Base-by-base conservation (phyloP, 2,888 invertebrate genomes). In the Phaonia tiefii region DNA sequence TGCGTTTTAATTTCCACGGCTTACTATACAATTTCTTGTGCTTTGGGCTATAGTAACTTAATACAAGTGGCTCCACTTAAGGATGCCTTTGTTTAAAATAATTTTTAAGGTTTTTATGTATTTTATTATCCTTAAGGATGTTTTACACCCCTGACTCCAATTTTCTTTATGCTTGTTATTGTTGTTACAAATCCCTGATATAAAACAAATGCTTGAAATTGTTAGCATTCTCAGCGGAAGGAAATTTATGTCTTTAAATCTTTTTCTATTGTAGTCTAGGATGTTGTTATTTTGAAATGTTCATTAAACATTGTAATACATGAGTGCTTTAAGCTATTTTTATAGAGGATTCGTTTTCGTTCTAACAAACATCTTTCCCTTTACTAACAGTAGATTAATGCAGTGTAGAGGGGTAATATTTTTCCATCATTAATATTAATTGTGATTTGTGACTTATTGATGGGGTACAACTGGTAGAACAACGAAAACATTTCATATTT, bases 41-140 rank as follows among this genome's bases (percentile, higher is more conserved):
- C 5, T 65, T 56, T 56, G 25, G 31, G 31, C 20, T 31, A 3
- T 54, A 22, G 75, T 42, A 79, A 75, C 72, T 75, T 73, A 63
- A 63, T 51, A 44, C 60, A 72, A 80, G 72, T 75, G 72, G 67
- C 25, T 56, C 17, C 67, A 80, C 75, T 80, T 80, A 75, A 73
- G 60, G 54, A 72, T 72, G 63, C 69, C 69, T 26, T 80, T 75
- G 80, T 80, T 72, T 31, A 69, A 80, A 75, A 72, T 75, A 75
- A 80, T 80, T 80, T 80, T 75, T 75, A 75, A 72, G 75, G 49
- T 56, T 72, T 80, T 75, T 69, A 80, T 80, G 72, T 80, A 75
- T 75, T 75, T 79, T 75, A 79, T 54, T 71, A 72, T 72, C 22
- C 75, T 63, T 42, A 20, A 42, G 63, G 20, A 63, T 39, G 63